Evolutionary conservation across 2,113 vertebrate species (phyloP).

Genomic region (Oreochromis aureus): DNA sequence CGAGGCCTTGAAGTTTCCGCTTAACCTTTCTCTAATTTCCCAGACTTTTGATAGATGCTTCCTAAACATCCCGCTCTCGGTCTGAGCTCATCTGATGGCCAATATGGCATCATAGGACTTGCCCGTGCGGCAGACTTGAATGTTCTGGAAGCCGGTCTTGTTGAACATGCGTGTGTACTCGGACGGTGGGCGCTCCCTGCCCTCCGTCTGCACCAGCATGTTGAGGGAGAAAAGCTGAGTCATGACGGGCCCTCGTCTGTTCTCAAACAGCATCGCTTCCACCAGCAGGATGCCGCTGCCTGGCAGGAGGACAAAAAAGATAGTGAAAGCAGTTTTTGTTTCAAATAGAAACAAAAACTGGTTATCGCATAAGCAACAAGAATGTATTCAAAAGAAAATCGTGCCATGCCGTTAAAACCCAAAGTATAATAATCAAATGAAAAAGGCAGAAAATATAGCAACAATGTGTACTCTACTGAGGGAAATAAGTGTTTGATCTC

Average conservation of each 20-base stretch:
- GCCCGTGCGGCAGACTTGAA: conserved; percentile 67
- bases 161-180: conserved; percentile 59
- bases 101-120: conserved; percentile 73
- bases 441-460: background rate
- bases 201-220: conserved; percentile 73
- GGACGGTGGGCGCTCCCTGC: conserved; percentile 63
- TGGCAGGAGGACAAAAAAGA: background rate
- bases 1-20: background rate
- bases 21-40: background rate
- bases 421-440: background rate
- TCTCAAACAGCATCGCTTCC: conserved; percentile 69
- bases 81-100: conserved; percentile 58
- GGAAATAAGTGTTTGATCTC: background rate
- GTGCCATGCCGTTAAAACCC: too few species aligned
- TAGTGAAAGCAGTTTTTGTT: accelerated
- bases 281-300: conserved; percentile 72
- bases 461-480: background rate
- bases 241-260: conserved; percentile 62
- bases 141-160: conserved; percentile 51
- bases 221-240: conserved; percentile 73
- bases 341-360: background rate
- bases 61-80: background rate
- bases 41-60: background rate
- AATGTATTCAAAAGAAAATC: background rate
- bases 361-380: background rate